A percentile compares a stretch with the other conserved stretches of the same genome.
Evolutionary conservation across 2,113 vertebrate species (phyloP).

Genomic region (Ariopsis seemanni): DNA sequence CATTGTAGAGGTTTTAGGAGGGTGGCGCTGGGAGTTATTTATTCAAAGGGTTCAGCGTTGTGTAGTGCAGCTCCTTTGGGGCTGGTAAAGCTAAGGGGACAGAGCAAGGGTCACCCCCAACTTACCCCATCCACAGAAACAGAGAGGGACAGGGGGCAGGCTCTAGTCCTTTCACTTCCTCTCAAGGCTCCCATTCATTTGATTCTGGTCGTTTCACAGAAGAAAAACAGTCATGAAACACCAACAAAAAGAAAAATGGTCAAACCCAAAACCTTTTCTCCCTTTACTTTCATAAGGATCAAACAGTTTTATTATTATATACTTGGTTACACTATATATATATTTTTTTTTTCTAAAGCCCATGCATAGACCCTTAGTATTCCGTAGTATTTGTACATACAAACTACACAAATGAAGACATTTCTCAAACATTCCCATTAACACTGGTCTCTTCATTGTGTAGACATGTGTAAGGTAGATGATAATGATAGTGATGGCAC

Average conservation of each 20-base stretch:
- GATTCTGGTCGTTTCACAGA: slow-evolving; percentile 55
- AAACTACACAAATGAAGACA: slow-evolving; percentile 48
- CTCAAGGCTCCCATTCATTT: slow-evolving; percentile 51
- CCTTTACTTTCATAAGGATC: slow-evolving; percentile 39
- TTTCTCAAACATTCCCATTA: slow-evolving; percentile 34
- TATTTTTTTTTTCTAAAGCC: slow-evolving; percentile 21
- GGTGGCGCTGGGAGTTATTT: slow-evolving; percentile 24
- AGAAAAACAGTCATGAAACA: slow-evolving; percentile 56
- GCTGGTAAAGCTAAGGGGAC: slow-evolving; percentile 43
- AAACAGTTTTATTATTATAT: slow-evolving; percentile 33
- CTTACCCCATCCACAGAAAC: slow-evolving; percentile 57
- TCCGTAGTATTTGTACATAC: slow-evolving; percentile 30
- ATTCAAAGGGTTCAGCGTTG: slow-evolving; percentile 30
- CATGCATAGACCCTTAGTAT: slow-evolving; percentile 43
- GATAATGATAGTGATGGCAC: slow-evolving; percentile 35
- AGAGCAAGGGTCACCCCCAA: slow-evolving; percentile 52
- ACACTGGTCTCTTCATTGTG: slow-evolving; percentile 42
- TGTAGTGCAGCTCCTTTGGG: slow-evolving; percentile 34
- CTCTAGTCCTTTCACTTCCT: slow-evolving; percentile 58
- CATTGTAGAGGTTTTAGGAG: slow-evolving; percentile 17
- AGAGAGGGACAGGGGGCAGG: slow-evolving; percentile 49
- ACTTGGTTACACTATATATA: slow-evolving; percentile 23
- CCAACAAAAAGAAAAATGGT: slow-evolving; percentile 34
- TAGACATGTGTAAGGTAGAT: slow-evolving; percentile 36
- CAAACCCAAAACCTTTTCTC: slow-evolving; percentile 28